Evolutionary conservation across 2,113 vertebrate species (phyloP).

Genomic region (Rhinolophus ferrumequinum): DNA sequence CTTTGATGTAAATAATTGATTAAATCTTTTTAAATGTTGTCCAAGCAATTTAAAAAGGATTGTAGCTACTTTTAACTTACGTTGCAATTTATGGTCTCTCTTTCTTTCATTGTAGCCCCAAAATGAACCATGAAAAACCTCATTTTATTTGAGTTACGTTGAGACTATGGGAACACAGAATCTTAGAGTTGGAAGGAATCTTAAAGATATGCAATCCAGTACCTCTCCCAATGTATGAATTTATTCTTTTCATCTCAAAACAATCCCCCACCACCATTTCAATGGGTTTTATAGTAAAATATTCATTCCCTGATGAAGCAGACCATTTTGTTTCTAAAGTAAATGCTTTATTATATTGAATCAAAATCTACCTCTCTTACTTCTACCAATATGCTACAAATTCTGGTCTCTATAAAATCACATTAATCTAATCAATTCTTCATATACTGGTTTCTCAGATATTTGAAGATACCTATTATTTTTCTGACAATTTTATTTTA

Average conservation of each 20-base stretch:
- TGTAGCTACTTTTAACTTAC: background rate
- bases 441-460: background rate
- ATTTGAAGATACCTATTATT: background rate
- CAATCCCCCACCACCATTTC: background rate
- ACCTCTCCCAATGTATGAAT: background rate
- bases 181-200: background rate
- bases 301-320: background rate
- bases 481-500: background rate
- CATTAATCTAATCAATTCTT: background rate
- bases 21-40: background rate
- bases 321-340: background rate
- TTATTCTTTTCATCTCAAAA: slow-evolving; percentile 8
- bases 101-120: background rate
- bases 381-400: background rate
- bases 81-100: background rate
- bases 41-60: background rate
- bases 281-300: background rate
- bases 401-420: background rate
- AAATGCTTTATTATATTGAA: background rate
- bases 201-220: background rate
- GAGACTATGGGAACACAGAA: background rate
- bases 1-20: background rate
- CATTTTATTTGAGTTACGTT: background rate
- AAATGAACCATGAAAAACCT: background rate
- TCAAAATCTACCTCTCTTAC: background rate